A percentile compares a stretch with the other conserved stretches of the same genome.
Conservation (phyloP, 1,140 invertebrate genomes). For the Drosophila pectinifera region DNA sequence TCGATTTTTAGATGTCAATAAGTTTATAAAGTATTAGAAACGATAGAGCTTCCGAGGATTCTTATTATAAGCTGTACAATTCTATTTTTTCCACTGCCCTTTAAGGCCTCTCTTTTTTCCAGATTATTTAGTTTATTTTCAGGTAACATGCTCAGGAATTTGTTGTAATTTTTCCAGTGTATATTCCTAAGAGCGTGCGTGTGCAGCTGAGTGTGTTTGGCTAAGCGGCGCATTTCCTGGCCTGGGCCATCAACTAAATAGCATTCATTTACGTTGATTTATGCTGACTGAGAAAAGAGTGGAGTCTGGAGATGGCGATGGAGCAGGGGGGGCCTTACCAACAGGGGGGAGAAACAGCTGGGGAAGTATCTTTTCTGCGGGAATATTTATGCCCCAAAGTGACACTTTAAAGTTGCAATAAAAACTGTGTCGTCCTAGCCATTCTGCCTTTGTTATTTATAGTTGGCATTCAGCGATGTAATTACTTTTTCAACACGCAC, state of each 20-base stretch:
- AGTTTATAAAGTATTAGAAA: background rate
- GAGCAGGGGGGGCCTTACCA: background rate
- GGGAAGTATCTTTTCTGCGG: slow-evolving; percentile 35
- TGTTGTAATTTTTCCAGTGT: background rate
- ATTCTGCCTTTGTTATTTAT: slow-evolving; percentile 64
- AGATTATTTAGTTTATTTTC: too few species aligned
- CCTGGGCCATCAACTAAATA: slow-evolving; percentile 80
- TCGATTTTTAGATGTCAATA: too few species aligned
- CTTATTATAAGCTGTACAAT: too few species aligned
- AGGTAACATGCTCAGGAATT: background rate
- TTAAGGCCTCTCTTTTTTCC: background rate
- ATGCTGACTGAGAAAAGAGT: slow-evolving; percentile 63
- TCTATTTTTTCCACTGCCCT: too few species aligned
- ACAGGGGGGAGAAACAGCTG: background rate
- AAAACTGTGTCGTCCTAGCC: slow-evolving; percentile 56
- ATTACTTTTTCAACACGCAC: slow-evolving; percentile 82
- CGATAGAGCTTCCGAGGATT: too few species aligned
- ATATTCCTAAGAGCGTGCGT: slow-evolving; percentile 16
- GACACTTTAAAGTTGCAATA: slow-evolving; percentile 81
- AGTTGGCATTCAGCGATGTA: slow-evolving; percentile 70
- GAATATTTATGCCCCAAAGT: slow-evolving; percentile 71
- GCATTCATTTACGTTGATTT: slow-evolving; percentile 84
- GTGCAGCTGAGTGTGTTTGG: slow-evolving; percentile 49
- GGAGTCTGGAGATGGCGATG: slow-evolving; percentile 25
- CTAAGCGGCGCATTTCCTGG: slow-evolving; percentile 81